phyloP scores from a whole-genome alignment of 2,888 invertebrate species.

The Elmis aenea region DNA sequence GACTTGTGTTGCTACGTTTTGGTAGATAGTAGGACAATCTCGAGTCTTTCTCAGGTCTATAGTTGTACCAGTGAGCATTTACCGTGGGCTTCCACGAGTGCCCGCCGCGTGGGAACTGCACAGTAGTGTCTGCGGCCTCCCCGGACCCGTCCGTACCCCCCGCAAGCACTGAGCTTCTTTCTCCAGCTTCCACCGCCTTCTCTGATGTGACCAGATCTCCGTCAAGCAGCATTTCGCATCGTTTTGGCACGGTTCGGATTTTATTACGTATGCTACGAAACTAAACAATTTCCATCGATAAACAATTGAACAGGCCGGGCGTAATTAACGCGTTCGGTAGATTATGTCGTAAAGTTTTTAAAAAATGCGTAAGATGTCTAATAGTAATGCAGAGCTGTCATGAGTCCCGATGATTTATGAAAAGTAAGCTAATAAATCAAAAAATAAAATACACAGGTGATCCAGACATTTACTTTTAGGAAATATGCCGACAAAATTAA shows the following conservation, averaged over 20 bases:
- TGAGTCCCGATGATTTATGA: constrained; percentile 11
- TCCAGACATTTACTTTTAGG: too few relatives aligned
- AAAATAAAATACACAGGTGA: constrained; percentile 8
- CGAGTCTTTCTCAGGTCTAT: too few relatives aligned
- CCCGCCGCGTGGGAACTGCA: constrained; percentile 60
- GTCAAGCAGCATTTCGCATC: constrained; percentile 9
- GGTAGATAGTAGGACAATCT: too few relatives aligned
- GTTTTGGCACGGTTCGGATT: not conserved
- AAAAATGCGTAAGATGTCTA: too few relatives aligned
- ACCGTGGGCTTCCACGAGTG: constrained; percentile 48
- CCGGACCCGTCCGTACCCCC: constrained; percentile 35
- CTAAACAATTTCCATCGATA: not conserved
- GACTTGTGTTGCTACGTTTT: too few relatives aligned
- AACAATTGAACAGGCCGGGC: not conserved
- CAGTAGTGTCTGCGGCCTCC: constrained; percentile 51
- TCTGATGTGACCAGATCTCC: constrained; percentile 18
- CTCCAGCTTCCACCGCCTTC: constrained; percentile 35
- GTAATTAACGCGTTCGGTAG: not conserved
- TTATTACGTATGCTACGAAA: too few relatives aligned
- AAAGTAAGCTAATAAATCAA: constrained; percentile 13
- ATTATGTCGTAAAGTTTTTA: too few relatives aligned
- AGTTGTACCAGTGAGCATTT: constrained; percentile 37
- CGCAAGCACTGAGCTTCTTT: constrained; percentile 35
- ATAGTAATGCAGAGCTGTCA: too few relatives aligned
- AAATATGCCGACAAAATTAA: too few relatives aligned